A percentile compares a stretch with the other conserved stretches of the same genome.
These are phyloP conservation scores for Lophochroa leadbeateri DNA, from an alignment of 2,113 vertebrate species.

Conservation along the genomic window DNA sequence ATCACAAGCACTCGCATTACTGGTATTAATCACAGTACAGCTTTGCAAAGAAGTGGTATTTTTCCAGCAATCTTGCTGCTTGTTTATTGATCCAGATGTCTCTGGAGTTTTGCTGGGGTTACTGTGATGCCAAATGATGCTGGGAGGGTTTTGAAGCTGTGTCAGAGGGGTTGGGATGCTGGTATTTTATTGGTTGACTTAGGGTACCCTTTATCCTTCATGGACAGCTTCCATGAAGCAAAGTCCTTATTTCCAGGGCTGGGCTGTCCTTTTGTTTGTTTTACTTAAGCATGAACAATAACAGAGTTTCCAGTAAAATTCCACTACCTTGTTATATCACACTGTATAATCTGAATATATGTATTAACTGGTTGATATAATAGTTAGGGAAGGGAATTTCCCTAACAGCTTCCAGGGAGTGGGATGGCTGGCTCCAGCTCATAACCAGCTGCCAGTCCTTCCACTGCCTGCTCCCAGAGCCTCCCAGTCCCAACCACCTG, in stretches of 20 bases:
- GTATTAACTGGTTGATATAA: neutral
- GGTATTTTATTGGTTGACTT: neutral
- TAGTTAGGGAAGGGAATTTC: neutral
- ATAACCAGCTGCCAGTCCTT: neutral
- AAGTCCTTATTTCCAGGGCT: neutral
- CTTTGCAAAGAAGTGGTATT: neutral
- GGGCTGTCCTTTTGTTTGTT: neutral
- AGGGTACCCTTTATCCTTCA: neutral
- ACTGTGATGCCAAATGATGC: accelerated
- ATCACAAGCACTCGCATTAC: accelerated
- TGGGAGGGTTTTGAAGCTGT: neutral
- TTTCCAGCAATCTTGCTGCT: neutral
- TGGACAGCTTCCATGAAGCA: neutral
- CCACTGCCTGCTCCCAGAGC: neutral
- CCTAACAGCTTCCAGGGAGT: neutral
- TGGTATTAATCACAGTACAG: neutral
- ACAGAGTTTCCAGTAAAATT: neutral
- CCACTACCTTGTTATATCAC: accelerated
- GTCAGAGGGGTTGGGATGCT: neutral
- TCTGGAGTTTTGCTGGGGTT: neutral
- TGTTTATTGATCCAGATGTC: neutral
- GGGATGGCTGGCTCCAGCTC: neutral
- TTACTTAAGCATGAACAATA: neutral
- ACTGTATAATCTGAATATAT: neutral
- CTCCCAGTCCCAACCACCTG: neutral